Conservation (phyloP, 2,888 invertebrate genomes). For the Cosmia pyralina region DNA sequence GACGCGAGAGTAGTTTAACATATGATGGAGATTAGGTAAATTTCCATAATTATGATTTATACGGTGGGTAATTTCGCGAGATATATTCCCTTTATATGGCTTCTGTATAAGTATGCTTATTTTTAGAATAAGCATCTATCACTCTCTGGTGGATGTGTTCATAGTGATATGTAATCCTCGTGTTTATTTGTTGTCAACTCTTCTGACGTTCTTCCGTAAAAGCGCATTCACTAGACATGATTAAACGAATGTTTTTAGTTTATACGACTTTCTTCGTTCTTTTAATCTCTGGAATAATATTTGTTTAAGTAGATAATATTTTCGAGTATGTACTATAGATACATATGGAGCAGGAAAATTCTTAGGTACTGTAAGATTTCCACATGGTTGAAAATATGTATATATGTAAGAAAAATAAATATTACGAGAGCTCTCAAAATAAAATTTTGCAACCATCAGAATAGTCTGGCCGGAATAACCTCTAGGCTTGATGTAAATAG, state of each 20-base stretch:
- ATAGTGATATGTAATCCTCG: background rate
- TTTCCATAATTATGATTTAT: conserved; percentile 52
- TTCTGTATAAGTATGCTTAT: conserved; percentile 15
- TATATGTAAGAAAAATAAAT: background rate
- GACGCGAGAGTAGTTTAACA: conserved; percentile 35
- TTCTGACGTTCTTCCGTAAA: background rate
- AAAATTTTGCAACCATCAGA: background rate
- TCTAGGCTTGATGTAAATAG: conserved; percentile 15
- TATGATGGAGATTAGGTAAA: conserved; percentile 43
- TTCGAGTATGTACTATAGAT: too few relatives aligned
- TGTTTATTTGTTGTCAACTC: background rate
- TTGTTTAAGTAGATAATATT: too few relatives aligned
- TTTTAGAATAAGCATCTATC: conserved; percentile 2
- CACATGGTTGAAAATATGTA: background rate
- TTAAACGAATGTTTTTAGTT: background rate
- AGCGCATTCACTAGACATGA: background rate
- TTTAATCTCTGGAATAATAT: background rate
- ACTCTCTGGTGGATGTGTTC: background rate
- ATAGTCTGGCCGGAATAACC: background rate
- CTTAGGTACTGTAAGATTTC: background rate
- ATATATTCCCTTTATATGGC: background rate
- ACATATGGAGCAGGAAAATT: background rate
- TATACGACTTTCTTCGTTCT: background rate
- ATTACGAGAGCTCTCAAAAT: background rate
- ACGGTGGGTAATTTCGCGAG: conserved; percentile 17